These are phyloP conservation scores for Acanthopagrus latus DNA, from an alignment of 2,797 vertebrate species.

Conservation along the genomic window DNA sequence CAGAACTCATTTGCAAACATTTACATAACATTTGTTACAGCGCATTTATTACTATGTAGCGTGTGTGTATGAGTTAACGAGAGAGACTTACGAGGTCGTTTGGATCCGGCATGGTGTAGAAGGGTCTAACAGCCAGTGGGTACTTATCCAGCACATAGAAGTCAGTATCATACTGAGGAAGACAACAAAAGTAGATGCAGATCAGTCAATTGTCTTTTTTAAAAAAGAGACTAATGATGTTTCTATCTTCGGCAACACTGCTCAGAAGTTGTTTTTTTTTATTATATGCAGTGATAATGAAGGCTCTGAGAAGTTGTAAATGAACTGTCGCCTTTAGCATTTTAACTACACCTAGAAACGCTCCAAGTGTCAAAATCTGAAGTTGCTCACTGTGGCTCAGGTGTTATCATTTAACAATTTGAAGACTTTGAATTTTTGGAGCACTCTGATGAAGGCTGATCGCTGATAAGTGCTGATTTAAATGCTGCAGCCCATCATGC, in stretches of 20 bases:
- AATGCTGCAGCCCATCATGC: neutral
- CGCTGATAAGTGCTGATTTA: neutral
- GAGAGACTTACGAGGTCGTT: slow-evolving; percentile 89
- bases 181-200: slow-evolving; percentile 18
- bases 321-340: neutral
- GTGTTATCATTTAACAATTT: neutral
- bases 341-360: neutral
- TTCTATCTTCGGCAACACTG: neutral
- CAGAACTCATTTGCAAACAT: slow-evolving; percentile 14
- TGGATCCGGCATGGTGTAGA: slow-evolving; percentile 99
- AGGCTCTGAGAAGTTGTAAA: neutral
- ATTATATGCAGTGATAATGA: neutral
- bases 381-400: neutral
- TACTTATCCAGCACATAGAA: slow-evolving; percentile 99
- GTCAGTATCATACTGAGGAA: slow-evolving; percentile 96
- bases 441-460: neutral
- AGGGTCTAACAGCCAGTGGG: slow-evolving; percentile 96
- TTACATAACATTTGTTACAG: slow-evolving; percentile 12
- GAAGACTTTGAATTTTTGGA: neutral
- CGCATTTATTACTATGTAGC: neutral
- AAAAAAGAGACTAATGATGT: neutral
- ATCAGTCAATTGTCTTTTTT: neutral
- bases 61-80: neutral
- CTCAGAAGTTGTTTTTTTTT: no score
- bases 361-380: neutral